These are phyloP conservation scores for Hemibagrus guttatus DNA, from an alignment of 2,797 vertebrate species.

Conservation along the genomic window DNA sequence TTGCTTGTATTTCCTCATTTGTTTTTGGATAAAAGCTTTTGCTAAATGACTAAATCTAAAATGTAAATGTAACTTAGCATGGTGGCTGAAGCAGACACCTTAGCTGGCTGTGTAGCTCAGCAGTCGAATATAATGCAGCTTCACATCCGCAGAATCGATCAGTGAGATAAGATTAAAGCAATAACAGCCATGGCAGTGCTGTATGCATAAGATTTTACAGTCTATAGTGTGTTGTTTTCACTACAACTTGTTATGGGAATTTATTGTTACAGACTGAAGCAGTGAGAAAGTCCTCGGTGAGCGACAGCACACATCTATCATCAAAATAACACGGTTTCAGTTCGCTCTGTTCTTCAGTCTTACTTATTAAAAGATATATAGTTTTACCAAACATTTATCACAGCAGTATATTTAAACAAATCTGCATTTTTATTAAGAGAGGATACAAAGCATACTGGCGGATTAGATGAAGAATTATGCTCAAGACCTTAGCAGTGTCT, in stretches of 20 bases:
- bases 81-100: not conserved
- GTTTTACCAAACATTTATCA: not conserved
- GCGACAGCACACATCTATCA: not conserved
- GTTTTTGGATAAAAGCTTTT: too few relatives aligned
- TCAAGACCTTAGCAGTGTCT: not conserved
- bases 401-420: not conserved
- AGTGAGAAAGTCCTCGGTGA: not conserved
- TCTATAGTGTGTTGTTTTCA: not conserved
- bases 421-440: not conserved
- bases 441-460: not conserved
- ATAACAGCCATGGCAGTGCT: not conserved
- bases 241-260: not conserved
- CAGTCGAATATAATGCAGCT: not conserved
- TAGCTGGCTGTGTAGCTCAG: not conserved
- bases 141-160: not conserved
- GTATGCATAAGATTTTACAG: not conserved
- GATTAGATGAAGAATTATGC: not conserved
- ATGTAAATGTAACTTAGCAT: not conserved
- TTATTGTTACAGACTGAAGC: not conserved
- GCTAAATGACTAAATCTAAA: too few relatives aligned
- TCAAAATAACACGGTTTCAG: not conserved
- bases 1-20: too few relatives aligned
- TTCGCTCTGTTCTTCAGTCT: not conserved
- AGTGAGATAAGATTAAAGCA: not conserved
- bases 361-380: not conserved